Base-by-base conservation (phyloP, 2,797 vertebrate species). In the Protosalanx chinensis region DNA sequence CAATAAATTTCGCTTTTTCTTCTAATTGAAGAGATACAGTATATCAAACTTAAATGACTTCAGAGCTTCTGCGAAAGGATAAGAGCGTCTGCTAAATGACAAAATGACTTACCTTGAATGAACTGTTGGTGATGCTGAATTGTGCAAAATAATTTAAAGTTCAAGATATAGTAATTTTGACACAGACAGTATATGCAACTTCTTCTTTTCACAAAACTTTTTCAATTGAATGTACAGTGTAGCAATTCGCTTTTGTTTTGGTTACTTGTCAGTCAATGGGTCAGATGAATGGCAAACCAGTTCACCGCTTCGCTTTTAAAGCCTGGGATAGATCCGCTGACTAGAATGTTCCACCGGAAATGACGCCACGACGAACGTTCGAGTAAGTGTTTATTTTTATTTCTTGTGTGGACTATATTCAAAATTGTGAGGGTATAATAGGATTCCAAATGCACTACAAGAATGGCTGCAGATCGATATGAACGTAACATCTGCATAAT, bases 311-410 rank as follows among this genome's bases (percentile, higher is more conserved):
- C 79, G 66, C 79, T 83, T 88, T 90, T 91, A 90, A 91, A 88
- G 81, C 64, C 60, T 7, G 49, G 35, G 64, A 51, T 37, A 73
- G 72, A 64, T 73, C 77, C 71, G 32, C 86, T 90, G 82, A 46
- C 51, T 56, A 16, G 87, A 92, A 92, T 82, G 87, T 92, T 93
- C 92, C 86, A 90, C 82, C 88, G 92, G 92, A 93, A 77, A 70
- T 92, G 90, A 92, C 91, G 89, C 0, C 0, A 1, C 0, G 0
- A 0, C 41, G 41, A 46, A 46, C 12, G 41, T 46, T 46, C 41
- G 41, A 46, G 41, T 8, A 13, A 46, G 13, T 46, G 8, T 2
- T 13, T 46, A 2, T 41, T 46, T 46, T 13, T 46, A 2, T 41
- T 46, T 46, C 3, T 46, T 3, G 10, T 13, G 2, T 8, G 13